Evolutionary conservation across 2,113 vertebrate species (phyloP), one percentile per base, ranked within the genome.

Genomic region (Ploceus nigricollis): DNA sequence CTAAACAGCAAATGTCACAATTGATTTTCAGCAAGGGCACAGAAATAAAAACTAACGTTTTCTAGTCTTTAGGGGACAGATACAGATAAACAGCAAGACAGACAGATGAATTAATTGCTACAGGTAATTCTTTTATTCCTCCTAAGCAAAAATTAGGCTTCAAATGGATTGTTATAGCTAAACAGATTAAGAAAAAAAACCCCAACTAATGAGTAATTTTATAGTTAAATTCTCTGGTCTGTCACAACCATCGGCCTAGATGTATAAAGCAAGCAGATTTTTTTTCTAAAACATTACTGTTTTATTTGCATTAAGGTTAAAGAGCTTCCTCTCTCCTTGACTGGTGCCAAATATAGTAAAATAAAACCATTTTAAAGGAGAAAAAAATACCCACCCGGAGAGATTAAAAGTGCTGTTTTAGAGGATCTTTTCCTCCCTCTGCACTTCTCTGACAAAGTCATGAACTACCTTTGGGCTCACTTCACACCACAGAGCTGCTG

Each of bases 1-100:
- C 95, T 94, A 93, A 96, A 96, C 91, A 96, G 95, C 95, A 96
- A 95, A 94, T 92, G 96, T 96, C 95, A 97, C 85, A 96, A 96
- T 75, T 94, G 90, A 97, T 97, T 97, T 93, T 72, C 93, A 94
- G 84, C 58, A 87, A 87, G 0, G 5, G 45, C 44, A 91, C 2
- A 65, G 84, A 96, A 96, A 96, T 92, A 96, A 90, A 97, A 92
- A 39, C 3, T 78, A 95, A 94, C 86, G 19, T 92, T 96, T 92
- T 90, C 11, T 88, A 87, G 80, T 95, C 95, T 95, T 91, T 35
- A 91, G 82, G 86, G 88, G 35, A 91, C 53, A 69, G 72, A 70
- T 2, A 85, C 54, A 96, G 94, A 96, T 69, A 95, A 89, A 95
- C 73, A 93, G 78, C 22, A 4, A 81, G 82, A 96, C 69, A 93